These are phyloP conservation scores for Phataginus tetradactyla DNA, from an alignment of 2,797 vertebrate genomes.

Conservation along the genomic window DNA sequence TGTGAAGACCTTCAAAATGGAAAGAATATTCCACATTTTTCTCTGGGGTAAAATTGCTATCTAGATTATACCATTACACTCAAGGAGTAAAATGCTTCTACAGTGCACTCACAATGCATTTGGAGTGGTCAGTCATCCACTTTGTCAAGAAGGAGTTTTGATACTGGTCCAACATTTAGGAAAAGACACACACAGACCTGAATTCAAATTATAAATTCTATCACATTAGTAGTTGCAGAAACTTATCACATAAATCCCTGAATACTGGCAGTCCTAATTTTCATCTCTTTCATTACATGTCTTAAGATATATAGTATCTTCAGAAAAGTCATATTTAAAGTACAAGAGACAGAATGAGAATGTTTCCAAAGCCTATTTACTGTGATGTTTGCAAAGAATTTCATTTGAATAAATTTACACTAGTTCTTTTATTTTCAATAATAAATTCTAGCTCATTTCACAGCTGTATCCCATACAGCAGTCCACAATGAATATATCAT, in stretches of 20 bases:
- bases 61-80: background rate
- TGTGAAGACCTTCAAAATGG: background rate
- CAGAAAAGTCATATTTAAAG: constrained; percentile 60
- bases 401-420: constrained; percentile 77
- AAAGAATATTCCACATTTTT: background rate
- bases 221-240: background rate
- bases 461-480: constrained; percentile 60
- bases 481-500: constrained; percentile 63
- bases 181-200: background rate
- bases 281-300: constrained; percentile 21
- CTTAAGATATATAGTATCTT: constrained; percentile 35
- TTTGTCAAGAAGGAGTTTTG: constrained; percentile 10
- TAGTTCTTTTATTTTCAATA: constrained; percentile 68
- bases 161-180: background rate
- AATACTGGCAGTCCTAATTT: constrained; percentile 36
- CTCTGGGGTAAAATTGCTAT: background rate
- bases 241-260: background rate
- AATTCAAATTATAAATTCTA: constrained; percentile 51
- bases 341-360: constrained; percentile 55
- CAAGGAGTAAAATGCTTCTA: constrained; percentile 18
- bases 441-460: constrained; percentile 74
- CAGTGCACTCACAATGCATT: background rate
- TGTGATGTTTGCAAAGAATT: constrained; percentile 57
- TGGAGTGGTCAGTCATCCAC: background rate
- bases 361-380: constrained; percentile 54